A percentile compares a stretch with the other conserved stretches of the same genome.
phyloP scores from a whole-genome alignment of 2,113 vertebrate genomes.

The Ibidorhyncha struthersii region DNA sequence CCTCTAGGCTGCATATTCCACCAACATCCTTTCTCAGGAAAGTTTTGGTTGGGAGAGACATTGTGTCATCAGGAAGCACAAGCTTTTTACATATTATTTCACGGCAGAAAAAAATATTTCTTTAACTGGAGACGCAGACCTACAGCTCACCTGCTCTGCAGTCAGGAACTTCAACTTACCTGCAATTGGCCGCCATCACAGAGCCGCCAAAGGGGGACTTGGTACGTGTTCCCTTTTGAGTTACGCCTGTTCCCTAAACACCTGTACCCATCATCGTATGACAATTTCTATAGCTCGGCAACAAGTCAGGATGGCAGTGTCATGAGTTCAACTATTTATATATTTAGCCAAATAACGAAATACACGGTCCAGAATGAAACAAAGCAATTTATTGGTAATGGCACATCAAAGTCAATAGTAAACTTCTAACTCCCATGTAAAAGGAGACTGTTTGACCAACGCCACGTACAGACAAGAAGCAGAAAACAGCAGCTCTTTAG shows the following conservation, averaged over 20 bases:
- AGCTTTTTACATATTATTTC: not conserved
- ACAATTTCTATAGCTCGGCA: not conserved
- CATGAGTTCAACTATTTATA: not conserved
- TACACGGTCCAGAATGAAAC: not conserved
- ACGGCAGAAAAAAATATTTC: accelerated
- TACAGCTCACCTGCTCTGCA: not conserved
- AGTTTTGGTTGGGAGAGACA: not conserved
- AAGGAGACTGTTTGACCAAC: not conserved
- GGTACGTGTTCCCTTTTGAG: accelerated
- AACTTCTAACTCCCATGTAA: not conserved
- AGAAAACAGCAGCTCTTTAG: not conserved
- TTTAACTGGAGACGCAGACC: not conserved
- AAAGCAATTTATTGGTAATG: conserved; percentile 66
- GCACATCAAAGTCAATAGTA: not conserved
- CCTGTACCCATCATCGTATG: accelerated
- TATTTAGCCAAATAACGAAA: not conserved
- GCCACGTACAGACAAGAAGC: not conserved
- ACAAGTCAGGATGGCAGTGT: not conserved
- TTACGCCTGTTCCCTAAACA: not conserved
- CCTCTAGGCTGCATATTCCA: not conserved
- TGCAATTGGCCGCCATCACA: not conserved
- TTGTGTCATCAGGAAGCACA: not conserved
- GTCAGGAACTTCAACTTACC: not conserved
- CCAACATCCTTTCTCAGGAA: not conserved
- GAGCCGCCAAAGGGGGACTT: not conserved